These are phyloP conservation scores for Drosophila meridionalis DNA, from an alignment of 2,888 invertebrate species.

Conservation along the genomic window DNA sequence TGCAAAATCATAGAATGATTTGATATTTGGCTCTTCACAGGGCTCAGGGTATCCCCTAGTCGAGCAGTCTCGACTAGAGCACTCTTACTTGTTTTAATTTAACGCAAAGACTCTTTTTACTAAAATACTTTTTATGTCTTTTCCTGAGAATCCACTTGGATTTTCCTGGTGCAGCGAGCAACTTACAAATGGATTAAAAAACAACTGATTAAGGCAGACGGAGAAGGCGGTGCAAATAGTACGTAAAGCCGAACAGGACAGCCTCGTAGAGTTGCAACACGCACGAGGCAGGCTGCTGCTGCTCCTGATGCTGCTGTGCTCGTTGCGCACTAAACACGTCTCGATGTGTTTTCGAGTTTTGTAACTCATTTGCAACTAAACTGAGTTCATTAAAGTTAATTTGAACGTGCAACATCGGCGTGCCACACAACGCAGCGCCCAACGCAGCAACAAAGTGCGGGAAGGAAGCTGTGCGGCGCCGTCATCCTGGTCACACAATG, in stretches of 20 bases:
- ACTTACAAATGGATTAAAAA: slow-evolving; percentile 20
- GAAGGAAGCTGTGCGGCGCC: slow-evolving; percentile 4
- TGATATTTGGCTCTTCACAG: too few relatives aligned
- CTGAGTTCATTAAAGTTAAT: slow-evolving; percentile 81
- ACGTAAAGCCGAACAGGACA: not conserved
- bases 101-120: not conserved
- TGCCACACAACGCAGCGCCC: slow-evolving; percentile 59
- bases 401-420: slow-evolving; percentile 78
- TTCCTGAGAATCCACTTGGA: not conserved
- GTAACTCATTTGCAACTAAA: slow-evolving; percentile 80
- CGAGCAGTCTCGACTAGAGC: too few relatives aligned
- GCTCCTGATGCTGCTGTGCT: slow-evolving; percentile 8
- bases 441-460: slow-evolving; percentile 19
- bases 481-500: slow-evolving; percentile 40
- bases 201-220: slow-evolving; percentile 38
- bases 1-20: too few relatives aligned
- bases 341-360: slow-evolving; percentile 80
- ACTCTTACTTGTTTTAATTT: too few relatives aligned
- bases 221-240: slow-evolving; percentile 1
- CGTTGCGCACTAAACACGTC: slow-evolving; percentile 73
- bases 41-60: too few relatives aligned
- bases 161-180: slow-evolving; percentile 4
- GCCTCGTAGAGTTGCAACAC: slow-evolving; percentile 18
- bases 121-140: not conserved
- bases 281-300: slow-evolving; percentile 23